Conservation (phyloP, 2,113 vertebrate genomes). For the Mola mola region DNA sequence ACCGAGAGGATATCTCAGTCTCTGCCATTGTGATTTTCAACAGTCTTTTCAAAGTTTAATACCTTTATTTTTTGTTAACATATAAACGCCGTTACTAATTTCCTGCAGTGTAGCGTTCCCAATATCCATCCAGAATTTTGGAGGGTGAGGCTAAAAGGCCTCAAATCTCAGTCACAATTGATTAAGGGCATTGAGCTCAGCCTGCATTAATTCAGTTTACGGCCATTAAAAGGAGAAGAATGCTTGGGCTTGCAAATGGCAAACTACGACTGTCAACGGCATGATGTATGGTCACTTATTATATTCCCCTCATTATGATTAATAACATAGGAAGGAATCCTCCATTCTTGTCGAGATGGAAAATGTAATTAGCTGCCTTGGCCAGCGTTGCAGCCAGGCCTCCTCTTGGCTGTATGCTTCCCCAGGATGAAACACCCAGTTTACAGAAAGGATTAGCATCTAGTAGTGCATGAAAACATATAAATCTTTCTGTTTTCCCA, state of each 20-base stretch:
- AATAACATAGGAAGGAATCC: slow-evolving; percentile 80
- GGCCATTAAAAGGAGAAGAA: slow-evolving; percentile 77
- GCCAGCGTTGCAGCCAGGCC: slow-evolving; percentile 67
- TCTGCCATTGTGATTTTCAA: not conserved
- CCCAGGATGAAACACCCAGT: slow-evolving; percentile 61
- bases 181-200: slow-evolving; percentile 57
- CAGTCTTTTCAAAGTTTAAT: too few species aligned
- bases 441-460: slow-evolving; percentile 47
- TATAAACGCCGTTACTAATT: slow-evolving; percentile 29
- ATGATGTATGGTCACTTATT: slow-evolving; percentile 81
- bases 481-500: slow-evolving; percentile 4
- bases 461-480: slow-evolving; percentile 12
- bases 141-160: slow-evolving; percentile 58
- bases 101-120: slow-evolving; percentile 34
- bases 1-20: too few species aligned
- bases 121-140: slow-evolving; percentile 43
- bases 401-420: slow-evolving; percentile 56
- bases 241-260: slow-evolving; percentile 79
- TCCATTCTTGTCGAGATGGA: slow-evolving; percentile 78
- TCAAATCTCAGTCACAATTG: slow-evolving; percentile 71
- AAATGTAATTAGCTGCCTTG: slow-evolving; percentile 81
- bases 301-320: slow-evolving; percentile 83
- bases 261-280: slow-evolving; percentile 74
- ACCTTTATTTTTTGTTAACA: not conserved
- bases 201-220: slow-evolving; percentile 75